Evolutionary conservation across 2,888 invertebrate species (phyloP), one percentile per base, ranked within the genome.

Genomic region (Conistra vaccinii): DNA sequence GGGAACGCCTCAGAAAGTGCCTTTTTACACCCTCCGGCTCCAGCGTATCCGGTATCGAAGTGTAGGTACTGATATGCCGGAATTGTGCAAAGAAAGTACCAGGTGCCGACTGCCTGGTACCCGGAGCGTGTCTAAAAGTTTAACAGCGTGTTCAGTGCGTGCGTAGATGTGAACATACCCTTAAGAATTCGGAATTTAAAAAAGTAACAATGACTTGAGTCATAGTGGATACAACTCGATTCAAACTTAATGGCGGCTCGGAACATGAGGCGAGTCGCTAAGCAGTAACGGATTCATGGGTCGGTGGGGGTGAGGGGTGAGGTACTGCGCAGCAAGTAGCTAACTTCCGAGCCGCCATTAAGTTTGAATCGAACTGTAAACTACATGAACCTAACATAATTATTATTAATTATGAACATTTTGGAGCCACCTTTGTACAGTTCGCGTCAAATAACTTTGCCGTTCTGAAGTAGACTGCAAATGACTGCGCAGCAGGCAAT

Each of bases 181-280:
- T 80, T 55, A 67, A 5, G 6, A 65, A 7, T 48, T 32, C 3
- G 76, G 58, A 81, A 68, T 74, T 20, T n/a, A 35, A 61, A 66
- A 32, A 80, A 48, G 32, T 45, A 23, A 32, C n/a, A 32, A 42
- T 29, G 76, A 78, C 55, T 58, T 17, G 65, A 23, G 45, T 48
- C 26, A 23, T n/a, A 12, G 60, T 78, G 53, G 51, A n/a, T n/a
- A n/a, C n/a, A n/a, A n/a, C n/a, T n/a, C n/a, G n/a, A n/a, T n/a
- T n/a, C n/a, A n/a, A n/a, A n/a, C n/a, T n/a, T n/a, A n/a, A n/a
- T n/a, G n/a, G n/a, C n/a, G n/a, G n/a, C n/a, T n/a, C n/a, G n/a
- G n/a, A n/a, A n/a, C n/a, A n/a, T n/a, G n/a, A n/a, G n/a, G n/a
- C n/a, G n/a, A n/a, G n/a, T n/a, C n/a, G n/a, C n/a, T n/a, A n/a